phyloP scores from a whole-genome alignment of 2,113 vertebrate genomes.

The Aegypius monachus region DNA sequence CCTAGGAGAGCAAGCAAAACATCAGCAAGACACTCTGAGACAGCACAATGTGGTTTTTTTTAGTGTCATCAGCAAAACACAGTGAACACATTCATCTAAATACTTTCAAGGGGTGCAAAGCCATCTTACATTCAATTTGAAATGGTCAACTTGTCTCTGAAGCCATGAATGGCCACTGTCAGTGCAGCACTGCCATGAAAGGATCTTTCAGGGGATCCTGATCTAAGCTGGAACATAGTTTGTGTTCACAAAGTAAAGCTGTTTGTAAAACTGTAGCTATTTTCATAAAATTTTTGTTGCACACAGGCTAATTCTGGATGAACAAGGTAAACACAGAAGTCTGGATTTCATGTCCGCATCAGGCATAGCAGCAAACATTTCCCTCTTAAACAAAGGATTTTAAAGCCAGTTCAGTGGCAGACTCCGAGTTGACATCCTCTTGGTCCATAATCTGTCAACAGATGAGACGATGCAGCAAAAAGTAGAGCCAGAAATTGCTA shows the following conservation, averaged over 20 bases:
- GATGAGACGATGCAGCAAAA: neutral
- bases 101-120: neutral
- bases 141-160: neutral
- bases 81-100: neutral
- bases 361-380: neutral
- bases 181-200: neutral
- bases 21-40: neutral
- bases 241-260: neutral
- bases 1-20: conserved; percentile 71
- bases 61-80: neutral
- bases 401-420: neutral
- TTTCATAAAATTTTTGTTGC: neutral
- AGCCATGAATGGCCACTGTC: neutral
- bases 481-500: neutral
- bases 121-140: neutral
- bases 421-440: neutral
- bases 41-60: neutral
- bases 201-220: neutral
- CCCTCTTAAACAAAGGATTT: neutral
- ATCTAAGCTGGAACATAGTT: neutral
- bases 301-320: neutral
- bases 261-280: neutral
- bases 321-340: neutral
- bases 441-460: neutral
- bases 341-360: neutral